phyloP scores from a whole-genome alignment of 1,140 invertebrate genomes.

The Anthonomus grandis region DNA sequence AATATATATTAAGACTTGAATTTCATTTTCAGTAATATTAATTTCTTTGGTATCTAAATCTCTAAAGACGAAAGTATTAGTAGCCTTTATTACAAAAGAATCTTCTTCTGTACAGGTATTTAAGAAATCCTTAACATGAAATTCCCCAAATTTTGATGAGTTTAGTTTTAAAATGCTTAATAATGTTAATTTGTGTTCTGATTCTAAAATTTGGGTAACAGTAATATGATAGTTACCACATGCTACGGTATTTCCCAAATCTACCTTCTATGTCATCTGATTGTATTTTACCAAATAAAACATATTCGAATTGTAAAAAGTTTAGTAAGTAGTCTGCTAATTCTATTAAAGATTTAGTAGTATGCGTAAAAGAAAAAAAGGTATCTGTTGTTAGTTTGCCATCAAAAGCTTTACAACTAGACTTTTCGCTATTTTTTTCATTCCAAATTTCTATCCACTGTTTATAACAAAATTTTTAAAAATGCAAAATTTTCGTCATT shows the following conservation, averaged over 20 bases:
- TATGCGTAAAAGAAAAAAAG: background rate
- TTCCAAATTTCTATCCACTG: background rate
- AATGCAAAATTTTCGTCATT: background rate
- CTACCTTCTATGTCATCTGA: too few relatives aligned
- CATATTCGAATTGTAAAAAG: too few relatives aligned
- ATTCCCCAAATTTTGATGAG: too few relatives aligned
- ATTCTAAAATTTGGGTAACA: background rate
- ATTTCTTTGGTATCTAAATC: too few relatives aligned
- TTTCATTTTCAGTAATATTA: too few relatives aligned
- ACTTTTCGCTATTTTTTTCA: background rate
- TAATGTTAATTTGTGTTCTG: background rate
- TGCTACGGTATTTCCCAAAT: too few relatives aligned
- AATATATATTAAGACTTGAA: background rate
- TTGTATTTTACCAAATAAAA: too few relatives aligned
- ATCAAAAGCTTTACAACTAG: too few relatives aligned
- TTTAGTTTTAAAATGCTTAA: too few relatives aligned
- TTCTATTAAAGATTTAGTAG: background rate
- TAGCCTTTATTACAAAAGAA: too few relatives aligned
- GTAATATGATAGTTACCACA: background rate
- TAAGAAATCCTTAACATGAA: background rate
- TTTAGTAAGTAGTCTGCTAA: too few relatives aligned
- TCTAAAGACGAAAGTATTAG: too few relatives aligned
- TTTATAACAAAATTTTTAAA: background rate
- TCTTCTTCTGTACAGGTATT: background rate
- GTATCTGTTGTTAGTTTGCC: background rate